A percentile compares a stretch with the other conserved stretches of the same genome.
These are phyloP conservation scores for Phrixothrix hirtus DNA, from an alignment of 2,888 invertebrate genomes.

Conservation along the genomic window DNA sequence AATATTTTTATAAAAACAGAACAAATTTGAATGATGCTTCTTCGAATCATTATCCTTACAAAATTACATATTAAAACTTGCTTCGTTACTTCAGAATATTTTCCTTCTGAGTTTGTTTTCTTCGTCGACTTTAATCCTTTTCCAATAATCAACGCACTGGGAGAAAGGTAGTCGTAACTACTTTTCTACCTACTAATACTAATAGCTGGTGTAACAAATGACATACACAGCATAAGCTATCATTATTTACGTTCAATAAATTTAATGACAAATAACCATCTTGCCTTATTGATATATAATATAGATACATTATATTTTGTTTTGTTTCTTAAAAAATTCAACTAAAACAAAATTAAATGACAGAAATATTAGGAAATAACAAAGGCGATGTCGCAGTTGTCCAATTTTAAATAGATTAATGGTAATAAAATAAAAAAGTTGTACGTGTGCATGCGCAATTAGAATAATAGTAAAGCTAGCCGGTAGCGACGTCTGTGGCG, in stretches of 20 bases:
- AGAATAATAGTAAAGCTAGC: conserved; percentile 38
- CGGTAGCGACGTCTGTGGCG: conserved; percentile 44
- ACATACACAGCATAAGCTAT: conserved; percentile 36
- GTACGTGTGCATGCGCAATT: conserved; percentile 43
- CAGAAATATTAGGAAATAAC: conserved; percentile 39
- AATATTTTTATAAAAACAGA: too few relatives aligned
- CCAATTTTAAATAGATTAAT: conserved; percentile 42
- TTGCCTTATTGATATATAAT: conserved; percentile 19
- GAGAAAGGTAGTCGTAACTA: conserved; percentile 14
- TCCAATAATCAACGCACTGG: conserved; percentile 33
- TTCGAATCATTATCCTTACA: too few relatives aligned
- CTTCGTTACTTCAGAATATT: conserved; percentile 27
- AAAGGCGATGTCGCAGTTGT: conserved; percentile 41
- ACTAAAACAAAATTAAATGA: conserved; percentile 36
- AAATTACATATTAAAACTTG: conserved; percentile 23
- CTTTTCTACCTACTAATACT: conserved; percentile 17
- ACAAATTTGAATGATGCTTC: too few relatives aligned
- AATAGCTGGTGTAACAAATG: conserved; percentile 38
- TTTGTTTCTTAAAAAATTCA: too few relatives aligned
- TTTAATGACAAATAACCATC: conserved; percentile 36
- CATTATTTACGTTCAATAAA: conserved; percentile 41
- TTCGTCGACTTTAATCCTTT: conserved; percentile 36
- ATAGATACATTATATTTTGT: too few relatives aligned
- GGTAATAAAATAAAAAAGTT: conserved; percentile 31
- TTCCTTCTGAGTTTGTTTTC: conserved; percentile 37